Evolutionary conservation across 1,140 invertebrate species (phyloP).

Genomic region (Bombus waltoni): DNA sequence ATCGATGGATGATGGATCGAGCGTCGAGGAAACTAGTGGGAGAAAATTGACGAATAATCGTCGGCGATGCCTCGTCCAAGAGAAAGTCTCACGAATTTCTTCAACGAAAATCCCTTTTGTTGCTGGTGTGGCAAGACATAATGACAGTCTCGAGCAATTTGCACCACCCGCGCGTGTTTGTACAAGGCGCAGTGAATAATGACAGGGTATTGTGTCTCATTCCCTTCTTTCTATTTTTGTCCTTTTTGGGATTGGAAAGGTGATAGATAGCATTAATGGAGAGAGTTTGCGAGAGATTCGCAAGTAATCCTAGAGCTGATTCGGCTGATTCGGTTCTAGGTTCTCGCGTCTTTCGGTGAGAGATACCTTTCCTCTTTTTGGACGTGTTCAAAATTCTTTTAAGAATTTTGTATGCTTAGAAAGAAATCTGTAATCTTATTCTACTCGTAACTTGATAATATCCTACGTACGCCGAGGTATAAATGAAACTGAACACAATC

Average conservation of each 20-base stretch:
- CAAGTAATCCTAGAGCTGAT: background rate
- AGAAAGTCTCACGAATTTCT: constrained; percentile 11
- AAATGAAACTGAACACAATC: no score
- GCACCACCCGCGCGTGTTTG: constrained; percentile 26
- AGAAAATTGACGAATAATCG: constrained; percentile 37
- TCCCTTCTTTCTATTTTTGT: background rate
- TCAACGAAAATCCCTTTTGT: background rate
- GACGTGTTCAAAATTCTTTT: no score
- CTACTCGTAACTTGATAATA: no score
- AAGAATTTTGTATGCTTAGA: no score
- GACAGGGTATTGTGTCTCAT: background rate
- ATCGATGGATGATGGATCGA: constrained; percentile 8
- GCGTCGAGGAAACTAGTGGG: background rate
- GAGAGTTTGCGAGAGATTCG: no score
- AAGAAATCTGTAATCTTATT: no score
- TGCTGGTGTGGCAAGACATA: background rate
- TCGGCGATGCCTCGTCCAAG: background rate
- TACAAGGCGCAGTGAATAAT: background rate
- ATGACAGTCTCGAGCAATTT: constrained; percentile 8
- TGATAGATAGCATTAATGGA: background rate
- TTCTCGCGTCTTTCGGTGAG: background rate
- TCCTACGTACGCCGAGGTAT: no score
- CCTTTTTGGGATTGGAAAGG: background rate
- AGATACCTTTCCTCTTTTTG: no score
- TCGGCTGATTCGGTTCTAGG: fast-evolving